Percentiles rank a stretch among this genome's conserved stretches.
phyloP scores from a whole-genome alignment of 2,888 invertebrate genomes.

The Chloroclystis v-ata region DNA sequence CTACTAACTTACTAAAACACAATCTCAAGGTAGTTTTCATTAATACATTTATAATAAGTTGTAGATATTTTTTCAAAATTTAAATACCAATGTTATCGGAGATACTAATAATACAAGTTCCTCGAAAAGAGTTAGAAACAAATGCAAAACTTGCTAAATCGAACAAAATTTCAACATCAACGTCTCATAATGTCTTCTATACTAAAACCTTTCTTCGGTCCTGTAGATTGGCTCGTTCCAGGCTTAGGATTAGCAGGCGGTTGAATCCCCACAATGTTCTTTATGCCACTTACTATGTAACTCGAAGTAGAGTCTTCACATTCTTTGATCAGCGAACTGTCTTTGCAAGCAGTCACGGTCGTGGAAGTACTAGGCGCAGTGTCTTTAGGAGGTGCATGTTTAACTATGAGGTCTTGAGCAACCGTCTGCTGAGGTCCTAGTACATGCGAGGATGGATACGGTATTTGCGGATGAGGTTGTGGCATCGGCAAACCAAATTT shows the following conservation, averaged over 20 bases:
- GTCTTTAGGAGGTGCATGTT: constrained; percentile 73
- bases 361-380: constrained; percentile 60
- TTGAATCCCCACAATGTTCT: constrained; percentile 74
- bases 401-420: constrained; percentile 73
- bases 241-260: constrained; percentile 69
- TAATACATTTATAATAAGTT: too few species aligned
- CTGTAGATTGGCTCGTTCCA: constrained; percentile 77
- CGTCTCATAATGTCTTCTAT: constrained; percentile 95
- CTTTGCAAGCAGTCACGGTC: constrained; percentile 58
- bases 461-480: constrained; percentile 66
- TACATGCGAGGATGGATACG: constrained; percentile 59
- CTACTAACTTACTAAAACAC: too few species aligned
- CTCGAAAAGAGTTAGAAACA: constrained; percentile 9
- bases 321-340: constrained; percentile 47
- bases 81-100: too few species aligned
- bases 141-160: constrained; percentile 21
- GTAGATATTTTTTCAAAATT: too few species aligned
- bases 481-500: constrained; percentile 71
- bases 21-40: too few species aligned
- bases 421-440: constrained; percentile 72
- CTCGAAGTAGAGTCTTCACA: constrained; percentile 52
- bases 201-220: constrained; percentile 90
- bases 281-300: constrained; percentile 69
- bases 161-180: constrained; percentile 19
- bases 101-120: not conserved